Evolutionary conservation across 2,113 vertebrate species (phyloP).

Genomic region (Zosterops lateralis): DNA sequence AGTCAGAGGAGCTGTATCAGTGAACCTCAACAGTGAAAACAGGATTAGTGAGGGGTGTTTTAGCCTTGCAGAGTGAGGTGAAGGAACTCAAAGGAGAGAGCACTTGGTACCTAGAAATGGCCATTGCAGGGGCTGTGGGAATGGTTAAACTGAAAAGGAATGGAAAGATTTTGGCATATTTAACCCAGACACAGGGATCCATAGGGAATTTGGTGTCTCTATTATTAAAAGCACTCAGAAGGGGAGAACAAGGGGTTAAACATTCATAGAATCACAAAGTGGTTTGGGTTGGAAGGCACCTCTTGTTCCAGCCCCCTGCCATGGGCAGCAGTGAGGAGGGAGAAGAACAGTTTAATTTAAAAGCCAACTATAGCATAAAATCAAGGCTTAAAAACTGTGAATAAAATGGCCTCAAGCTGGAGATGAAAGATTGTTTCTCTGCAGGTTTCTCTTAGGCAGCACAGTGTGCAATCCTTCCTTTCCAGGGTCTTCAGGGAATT

Average conservation of each 20-base stretch:
- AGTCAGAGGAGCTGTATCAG: neutral
- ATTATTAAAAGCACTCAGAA: neutral
- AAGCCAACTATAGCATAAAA: neutral
- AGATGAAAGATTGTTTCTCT: neutral
- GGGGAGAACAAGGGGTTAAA: neutral
- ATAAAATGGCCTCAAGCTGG: neutral
- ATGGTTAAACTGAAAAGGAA: neutral
- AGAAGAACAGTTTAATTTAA: neutral
- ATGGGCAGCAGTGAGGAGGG: neutral
- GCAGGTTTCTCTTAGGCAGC: neutral
- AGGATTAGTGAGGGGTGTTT: neutral
- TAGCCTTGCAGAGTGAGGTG: neutral
- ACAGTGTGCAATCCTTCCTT: neutral
- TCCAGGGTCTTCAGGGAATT: neutral
- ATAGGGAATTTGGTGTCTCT: neutral
- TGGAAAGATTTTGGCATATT: accelerated
- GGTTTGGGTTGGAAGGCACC: neutral
- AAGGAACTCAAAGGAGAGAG: neutral
- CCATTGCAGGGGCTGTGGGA: neutral
- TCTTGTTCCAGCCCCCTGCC: neutral
- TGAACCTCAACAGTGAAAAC: neutral
- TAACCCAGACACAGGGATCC: neutral
- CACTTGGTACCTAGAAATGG: neutral
- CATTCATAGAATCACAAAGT: neutral
- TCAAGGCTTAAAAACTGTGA: neutral